Evolutionary conservation across 2,113 vertebrate species (phyloP).

Genomic region (Eudyptes chrysolophus): DNA sequence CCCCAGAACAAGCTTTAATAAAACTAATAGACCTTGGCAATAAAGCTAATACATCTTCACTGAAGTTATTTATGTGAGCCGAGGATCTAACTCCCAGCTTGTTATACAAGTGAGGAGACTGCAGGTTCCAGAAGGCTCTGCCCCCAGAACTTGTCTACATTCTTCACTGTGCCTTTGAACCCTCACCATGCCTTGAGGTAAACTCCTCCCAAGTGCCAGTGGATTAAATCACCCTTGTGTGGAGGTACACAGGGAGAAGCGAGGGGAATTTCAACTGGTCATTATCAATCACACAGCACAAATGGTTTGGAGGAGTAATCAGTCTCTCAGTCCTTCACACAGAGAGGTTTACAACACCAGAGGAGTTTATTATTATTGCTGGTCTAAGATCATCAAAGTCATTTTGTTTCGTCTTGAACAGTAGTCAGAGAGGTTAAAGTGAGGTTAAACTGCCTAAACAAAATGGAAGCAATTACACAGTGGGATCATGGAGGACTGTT

Average conservation of each 20-base stretch:
- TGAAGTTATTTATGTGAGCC: neutral
- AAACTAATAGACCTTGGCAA: neutral
- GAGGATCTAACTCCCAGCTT: neutral
- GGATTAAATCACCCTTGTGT: conserved; percentile 37
- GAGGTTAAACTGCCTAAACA: conserved; percentile 78
- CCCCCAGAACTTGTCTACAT: conserved; percentile 24
- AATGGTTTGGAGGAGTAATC: conserved; percentile 68
- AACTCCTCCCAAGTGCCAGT: conserved; percentile 52
- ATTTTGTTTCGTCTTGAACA: conserved; percentile 71
- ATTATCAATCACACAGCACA: conserved; percentile 76
- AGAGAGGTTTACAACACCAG: conserved; percentile 62
- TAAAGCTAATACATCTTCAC: neutral
- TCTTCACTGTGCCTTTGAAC: conserved; percentile 63
- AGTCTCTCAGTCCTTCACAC: conserved; percentile 60
- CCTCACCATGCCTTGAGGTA: conserved; percentile 42
- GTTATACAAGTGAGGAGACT: neutral
- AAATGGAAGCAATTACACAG: conserved; percentile 79
- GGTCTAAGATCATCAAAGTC: conserved; percentile 67
- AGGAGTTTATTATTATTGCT: conserved; percentile 78
- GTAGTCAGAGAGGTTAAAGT: conserved; percentile 77
- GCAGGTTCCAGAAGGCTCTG: conserved; percentile 9
- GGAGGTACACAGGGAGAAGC: conserved; percentile 9
- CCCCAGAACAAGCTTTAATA: neutral
- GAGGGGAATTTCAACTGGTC: conserved; percentile 48
- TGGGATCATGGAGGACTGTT: conserved; percentile 50